These are phyloP conservation scores for Nebria salina DNA, from an alignment of 2,888 invertebrate genomes.

Conservation along the genomic window DNA sequence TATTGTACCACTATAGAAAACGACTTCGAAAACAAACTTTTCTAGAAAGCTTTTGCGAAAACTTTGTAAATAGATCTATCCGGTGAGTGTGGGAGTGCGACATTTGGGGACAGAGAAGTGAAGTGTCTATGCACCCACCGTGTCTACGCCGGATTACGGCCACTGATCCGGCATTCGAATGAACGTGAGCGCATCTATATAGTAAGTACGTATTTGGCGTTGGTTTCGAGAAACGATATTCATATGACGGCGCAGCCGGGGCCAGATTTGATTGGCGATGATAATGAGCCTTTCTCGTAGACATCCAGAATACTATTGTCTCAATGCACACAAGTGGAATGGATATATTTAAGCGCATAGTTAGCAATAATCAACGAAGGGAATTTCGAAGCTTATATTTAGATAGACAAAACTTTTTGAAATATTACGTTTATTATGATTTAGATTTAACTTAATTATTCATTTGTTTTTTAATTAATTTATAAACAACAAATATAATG, in stretches of 20 bases:
- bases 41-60: background rate
- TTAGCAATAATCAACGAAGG: background rate
- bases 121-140: background rate
- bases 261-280: background rate
- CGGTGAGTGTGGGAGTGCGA: background rate
- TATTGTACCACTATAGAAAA: background rate
- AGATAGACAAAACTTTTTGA: background rate
- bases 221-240: background rate
- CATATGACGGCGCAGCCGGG: background rate
- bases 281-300: background rate
- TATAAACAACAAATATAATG: no score
- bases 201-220: background rate
- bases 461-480: no score
- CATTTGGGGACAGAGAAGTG: background rate
- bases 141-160: slow-evolving; percentile 1
- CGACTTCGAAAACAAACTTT: background rate
- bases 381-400: background rate
- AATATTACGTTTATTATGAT: background rate
- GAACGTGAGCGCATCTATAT: background rate
- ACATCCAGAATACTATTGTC: background rate
- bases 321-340: background rate
- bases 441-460: no score
- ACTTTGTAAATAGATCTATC: background rate
- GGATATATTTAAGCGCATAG: background rate
- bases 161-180: background rate